These are phyloP conservation scores for Procavia capensis DNA, from an alignment of 2,113 vertebrate species.

Conservation along the genomic window DNA sequence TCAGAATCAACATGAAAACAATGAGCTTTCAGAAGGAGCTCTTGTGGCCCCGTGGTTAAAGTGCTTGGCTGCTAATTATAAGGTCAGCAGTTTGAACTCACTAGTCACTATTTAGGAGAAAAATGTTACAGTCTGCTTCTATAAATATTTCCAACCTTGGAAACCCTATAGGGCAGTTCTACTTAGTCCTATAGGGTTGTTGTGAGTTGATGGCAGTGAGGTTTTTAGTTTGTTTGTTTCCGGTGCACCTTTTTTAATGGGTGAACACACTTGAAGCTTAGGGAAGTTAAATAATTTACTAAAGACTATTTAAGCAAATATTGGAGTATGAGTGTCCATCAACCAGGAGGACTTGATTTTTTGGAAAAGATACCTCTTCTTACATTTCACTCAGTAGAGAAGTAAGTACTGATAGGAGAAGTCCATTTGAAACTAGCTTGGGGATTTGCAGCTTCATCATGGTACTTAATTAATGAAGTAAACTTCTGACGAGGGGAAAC, in stretches of 20 bases:
- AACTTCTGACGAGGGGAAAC: neutral
- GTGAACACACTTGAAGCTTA: neutral
- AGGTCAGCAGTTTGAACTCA: too few relatives aligned
- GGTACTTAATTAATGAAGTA: neutral
- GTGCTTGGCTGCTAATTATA: too few relatives aligned
- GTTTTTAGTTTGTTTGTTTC: too few relatives aligned
- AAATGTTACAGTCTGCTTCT: too few relatives aligned
- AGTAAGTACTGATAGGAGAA: neutral
- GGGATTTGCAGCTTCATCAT: neutral
- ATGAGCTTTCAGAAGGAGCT: too few relatives aligned
- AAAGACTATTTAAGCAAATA: neutral
- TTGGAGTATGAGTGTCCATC: neutral
- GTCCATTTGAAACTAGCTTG: neutral
- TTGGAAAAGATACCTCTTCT: neutral
- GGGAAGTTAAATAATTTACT: constrained; percentile 13
- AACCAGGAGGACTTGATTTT: neutral
- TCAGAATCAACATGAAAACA: too few relatives aligned
- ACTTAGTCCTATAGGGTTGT: too few relatives aligned
- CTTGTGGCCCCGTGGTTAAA: too few relatives aligned
- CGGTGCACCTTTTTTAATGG: neutral
- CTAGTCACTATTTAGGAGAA: too few relatives aligned
- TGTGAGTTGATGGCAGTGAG: too few relatives aligned
- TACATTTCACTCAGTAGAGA: neutral
- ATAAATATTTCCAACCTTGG: too few relatives aligned
- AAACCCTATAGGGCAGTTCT: too few relatives aligned